These are phyloP conservation scores for Zelleria hepariella DNA, from an alignment of 2,888 invertebrate genomes.

Conservation along the genomic window DNA sequence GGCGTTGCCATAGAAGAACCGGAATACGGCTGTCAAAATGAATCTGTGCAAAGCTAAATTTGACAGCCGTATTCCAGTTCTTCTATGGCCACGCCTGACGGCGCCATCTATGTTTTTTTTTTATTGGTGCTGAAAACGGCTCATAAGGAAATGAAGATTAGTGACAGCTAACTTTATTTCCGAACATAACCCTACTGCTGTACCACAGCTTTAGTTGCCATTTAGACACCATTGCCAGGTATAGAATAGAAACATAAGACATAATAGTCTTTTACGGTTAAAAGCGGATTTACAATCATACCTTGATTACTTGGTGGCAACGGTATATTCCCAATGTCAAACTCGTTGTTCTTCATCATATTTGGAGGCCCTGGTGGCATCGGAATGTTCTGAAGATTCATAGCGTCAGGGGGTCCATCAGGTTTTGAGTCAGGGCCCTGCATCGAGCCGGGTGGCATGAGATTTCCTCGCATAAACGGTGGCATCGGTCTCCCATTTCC, in stretches of 20 bases:
- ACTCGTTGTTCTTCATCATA: not conserved
- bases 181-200: not conserved
- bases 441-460: conserved; percentile 21
- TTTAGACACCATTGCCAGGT: no score
- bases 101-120: no score
- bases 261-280: no score
- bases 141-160: no score
- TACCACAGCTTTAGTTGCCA: not conserved
- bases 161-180: no score
- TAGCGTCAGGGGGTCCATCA: conserved; percentile 13
- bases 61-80: no score
- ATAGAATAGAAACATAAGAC: not conserved
- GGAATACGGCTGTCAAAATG: no score
- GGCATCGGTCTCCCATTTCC: conserved; percentile 36
- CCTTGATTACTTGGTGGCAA: conserved; percentile 36
- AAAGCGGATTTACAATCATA: not conserved
- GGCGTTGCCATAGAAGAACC: no score
- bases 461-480: conserved; percentile 41
- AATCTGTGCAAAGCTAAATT: no score
- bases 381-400: conserved; percentile 28
- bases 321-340: conserved; percentile 69
- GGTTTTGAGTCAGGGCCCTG: conserved; percentile 23
- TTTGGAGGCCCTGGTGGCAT: conserved; percentile 21
- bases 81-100: no score
- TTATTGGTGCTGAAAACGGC: no score